Base-by-base conservation (phyloP, 1,140 invertebrate genomes). In the Lasioglossum baleicum region DNA sequence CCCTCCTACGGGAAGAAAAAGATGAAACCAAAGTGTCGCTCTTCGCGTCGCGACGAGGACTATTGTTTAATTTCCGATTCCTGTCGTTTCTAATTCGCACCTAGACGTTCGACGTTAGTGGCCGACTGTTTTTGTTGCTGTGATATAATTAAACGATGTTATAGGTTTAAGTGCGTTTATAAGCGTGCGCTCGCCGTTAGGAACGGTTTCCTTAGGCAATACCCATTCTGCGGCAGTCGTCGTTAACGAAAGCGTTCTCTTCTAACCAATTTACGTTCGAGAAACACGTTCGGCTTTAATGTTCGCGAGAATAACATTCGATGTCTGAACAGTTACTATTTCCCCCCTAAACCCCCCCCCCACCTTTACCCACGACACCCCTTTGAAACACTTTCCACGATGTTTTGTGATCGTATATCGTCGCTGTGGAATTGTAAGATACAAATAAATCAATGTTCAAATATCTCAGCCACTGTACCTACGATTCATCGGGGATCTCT, bases 91-190 rank as follows among this genome's bases (percentile, higher is more conserved):
- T 26, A 64, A 26, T 40, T 53, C 64, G 56, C 66, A 78, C 51
- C 69, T 78, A 74, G 63, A 65, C 58, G 51, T 74, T 78, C 13
- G 56, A 83, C 73, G 83, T 86, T 85, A 86, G 84, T 82, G 75
- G 75, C 80, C 83, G 83, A 85, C 84, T 86, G 84, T 85, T 86
- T 86, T 85, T 75, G 84, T 86, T 86, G 83, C 84, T 86, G 84
- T 86, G 84, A 86, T 86, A 86, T 83, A 78, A 78, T 79, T 80
- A 78, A 63, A 77, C 40, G 73, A 81, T 65, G 68, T 71, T 72
- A 40, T 78, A 83, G 81, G 22, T 73, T 74, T 85, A 83, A 75
- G 69, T 81, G 65, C 71, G 80, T 74, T 79, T 58, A 7, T 40
- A 75, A 81, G 35, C 48, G 58, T 66, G 26, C 31, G 63, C 63